Evolutionary conservation across 1,140 invertebrate species (phyloP).

Genomic region (Pentalonia nigronervosa): DNA sequence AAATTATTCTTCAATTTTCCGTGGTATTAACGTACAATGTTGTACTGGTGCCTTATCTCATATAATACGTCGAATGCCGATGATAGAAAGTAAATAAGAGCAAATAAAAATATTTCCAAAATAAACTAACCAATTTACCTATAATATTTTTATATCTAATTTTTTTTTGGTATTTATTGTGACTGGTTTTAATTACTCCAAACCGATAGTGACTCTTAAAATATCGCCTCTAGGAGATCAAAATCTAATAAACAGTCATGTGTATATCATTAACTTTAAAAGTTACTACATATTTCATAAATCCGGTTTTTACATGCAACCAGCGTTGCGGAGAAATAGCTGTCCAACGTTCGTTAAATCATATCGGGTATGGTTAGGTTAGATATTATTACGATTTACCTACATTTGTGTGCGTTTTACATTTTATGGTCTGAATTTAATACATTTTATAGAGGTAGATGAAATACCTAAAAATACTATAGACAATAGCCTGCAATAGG

Average conservation of each 20-base stretch:
- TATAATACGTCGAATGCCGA: background rate
- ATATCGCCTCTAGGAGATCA: slow-evolving; percentile 11
- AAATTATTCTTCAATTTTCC: background rate
- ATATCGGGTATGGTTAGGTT: background rate
- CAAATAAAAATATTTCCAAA: background rate
- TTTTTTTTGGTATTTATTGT: background rate
- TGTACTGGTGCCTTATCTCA: background rate
- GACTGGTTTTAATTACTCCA: background rate
- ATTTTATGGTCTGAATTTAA: background rate
- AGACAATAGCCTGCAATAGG: no score
- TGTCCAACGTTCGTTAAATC: background rate
- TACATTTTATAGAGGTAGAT: no score
- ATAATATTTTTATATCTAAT: background rate
- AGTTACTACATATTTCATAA: slow-evolving; percentile 42
- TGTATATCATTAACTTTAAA: background rate
- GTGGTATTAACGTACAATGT: no score
- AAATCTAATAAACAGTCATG: background rate
- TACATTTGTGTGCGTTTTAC: background rate
- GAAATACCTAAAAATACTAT: no score
- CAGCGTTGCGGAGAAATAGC: background rate
- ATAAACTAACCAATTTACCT: background rate
- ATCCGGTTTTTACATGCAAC: slow-evolving; percentile 21
- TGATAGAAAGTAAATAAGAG: background rate
- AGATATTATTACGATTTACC: background rate
- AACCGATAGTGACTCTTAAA: slow-evolving; percentile 13